A percentile compares a stretch with the other conserved stretches of the same genome.
These are phyloP conservation scores for Homarus gammarus DNA, from an alignment of 2,888 invertebrate species.

Conservation along the genomic window DNA sequence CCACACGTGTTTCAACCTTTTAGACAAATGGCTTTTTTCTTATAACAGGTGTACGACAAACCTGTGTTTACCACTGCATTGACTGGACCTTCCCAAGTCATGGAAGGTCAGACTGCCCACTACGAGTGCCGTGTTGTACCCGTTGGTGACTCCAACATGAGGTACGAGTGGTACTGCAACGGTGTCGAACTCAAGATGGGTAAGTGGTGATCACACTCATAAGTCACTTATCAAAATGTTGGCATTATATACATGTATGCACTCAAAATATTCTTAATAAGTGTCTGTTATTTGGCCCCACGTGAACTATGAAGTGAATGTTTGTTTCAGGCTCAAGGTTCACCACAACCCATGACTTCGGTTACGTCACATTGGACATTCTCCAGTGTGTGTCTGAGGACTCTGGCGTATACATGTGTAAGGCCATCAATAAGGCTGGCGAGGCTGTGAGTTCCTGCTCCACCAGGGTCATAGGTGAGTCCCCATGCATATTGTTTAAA, in stretches of 20 bases:
- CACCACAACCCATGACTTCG: conserved; percentile 95
- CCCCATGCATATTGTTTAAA: background rate
- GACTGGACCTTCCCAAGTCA: conserved; percentile 92
- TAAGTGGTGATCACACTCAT: conserved; percentile 78
- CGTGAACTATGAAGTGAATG: background rate
- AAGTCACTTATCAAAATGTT: background rate
- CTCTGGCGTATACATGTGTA: conserved; percentile 95
- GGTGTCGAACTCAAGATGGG: conserved; percentile 95
- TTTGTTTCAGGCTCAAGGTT: conserved; percentile 85
- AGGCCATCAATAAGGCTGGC: conserved; percentile 95
- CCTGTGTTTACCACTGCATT: conserved; percentile 94
- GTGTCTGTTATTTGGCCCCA: no score
- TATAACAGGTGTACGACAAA: conserved; percentile 86
- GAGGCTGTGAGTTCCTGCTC: conserved; percentile 95
- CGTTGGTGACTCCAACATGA: conserved; percentile 93
- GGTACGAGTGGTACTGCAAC: conserved; percentile 97
- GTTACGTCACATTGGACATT: conserved; percentile 95
- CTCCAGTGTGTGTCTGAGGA: conserved; percentile 92
- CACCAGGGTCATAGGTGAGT: conserved; percentile 88
- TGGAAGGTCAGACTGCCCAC: conserved; percentile 94
- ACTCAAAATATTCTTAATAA: no score
- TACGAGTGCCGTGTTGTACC: conserved; percentile 95
- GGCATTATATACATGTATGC: background rate
- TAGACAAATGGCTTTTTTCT: background rate
- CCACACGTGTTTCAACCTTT: no score